A percentile compares a stretch with the other conserved stretches of the same genome.
Conservation (phyloP, 2,113 vertebrate species). For the Podarcis muralis region DNA sequence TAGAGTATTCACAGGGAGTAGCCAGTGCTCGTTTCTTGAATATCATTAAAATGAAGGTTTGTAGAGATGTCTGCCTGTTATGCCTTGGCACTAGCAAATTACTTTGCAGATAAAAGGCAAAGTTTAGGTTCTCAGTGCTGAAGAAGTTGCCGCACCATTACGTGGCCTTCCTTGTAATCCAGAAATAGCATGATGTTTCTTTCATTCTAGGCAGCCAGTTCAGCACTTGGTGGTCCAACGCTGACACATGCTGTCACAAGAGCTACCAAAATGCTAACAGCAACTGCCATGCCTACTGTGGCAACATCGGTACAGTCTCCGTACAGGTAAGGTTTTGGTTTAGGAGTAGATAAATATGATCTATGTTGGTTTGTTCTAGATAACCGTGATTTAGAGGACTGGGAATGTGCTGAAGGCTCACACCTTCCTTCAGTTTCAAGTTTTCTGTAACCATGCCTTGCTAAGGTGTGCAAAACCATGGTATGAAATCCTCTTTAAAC, state of each 20-base stretch:
- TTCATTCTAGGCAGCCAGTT: conserved; percentile 90
- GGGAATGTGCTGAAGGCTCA: background rate
- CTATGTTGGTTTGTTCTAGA: background rate
- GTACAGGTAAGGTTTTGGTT: conserved; percentile 83
- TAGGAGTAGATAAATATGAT: background rate
- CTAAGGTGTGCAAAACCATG: background rate
- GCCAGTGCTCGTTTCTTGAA: background rate
- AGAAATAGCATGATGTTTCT: background rate
- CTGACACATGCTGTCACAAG: conserved; percentile 96
- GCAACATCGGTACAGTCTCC: conserved; percentile 98
- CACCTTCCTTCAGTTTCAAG: too few species aligned
- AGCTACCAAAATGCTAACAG: conserved; percentile 99
- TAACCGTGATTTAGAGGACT: background rate
- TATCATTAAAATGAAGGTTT: background rate
- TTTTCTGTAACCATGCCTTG: background rate
- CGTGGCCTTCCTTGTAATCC: background rate
- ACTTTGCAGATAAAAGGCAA: background rate
- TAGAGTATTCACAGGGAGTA: too few species aligned
- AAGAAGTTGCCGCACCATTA: background rate
- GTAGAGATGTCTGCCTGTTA: background rate
- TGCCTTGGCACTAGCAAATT: background rate
- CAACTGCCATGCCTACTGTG: conserved; percentile 97
- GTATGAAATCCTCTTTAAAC: background rate
- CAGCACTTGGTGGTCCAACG: conserved; percentile 93
- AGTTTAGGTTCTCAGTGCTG: background rate